Conservation (phyloP, 1,140 invertebrate genomes). For the Tetragnatha versicolor region DNA sequence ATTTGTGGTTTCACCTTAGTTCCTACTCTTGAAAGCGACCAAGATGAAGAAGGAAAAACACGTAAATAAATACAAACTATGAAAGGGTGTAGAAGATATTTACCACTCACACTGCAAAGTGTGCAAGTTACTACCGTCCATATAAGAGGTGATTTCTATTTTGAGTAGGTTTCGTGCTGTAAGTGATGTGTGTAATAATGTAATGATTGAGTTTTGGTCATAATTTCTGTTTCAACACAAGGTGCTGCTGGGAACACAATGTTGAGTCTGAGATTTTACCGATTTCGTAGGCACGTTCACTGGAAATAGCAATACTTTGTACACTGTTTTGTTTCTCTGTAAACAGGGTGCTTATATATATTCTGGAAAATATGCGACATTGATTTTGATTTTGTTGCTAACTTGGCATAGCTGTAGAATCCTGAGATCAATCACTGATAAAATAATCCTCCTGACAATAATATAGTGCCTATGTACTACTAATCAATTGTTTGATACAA, state of each 20-base stretch:
- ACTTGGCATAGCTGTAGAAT: too few relatives aligned
- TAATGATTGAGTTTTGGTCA: constrained; percentile 14
- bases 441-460: too few relatives aligned
- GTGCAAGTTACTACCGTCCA: constrained; percentile 29
- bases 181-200: constrained; percentile 20
- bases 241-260: constrained; percentile 37
- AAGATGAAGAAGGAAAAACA: constrained; percentile 13
- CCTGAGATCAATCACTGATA: too few relatives aligned
- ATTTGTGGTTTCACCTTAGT: constrained; percentile 49
- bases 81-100: background rate
- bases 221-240: constrained; percentile 18
- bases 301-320: constrained; percentile 45
- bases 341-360: too few relatives aligned
- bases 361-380: too few relatives aligned
- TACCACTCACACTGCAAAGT: constrained; percentile 17
- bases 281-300: constrained; percentile 17
- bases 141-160: constrained; percentile 42
- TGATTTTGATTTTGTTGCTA: too few relatives aligned
- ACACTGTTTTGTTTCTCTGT: constrained; percentile 9
- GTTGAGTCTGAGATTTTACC: constrained; percentile 18
- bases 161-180: constrained; percentile 36
- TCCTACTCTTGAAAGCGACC: constrained; percentile 36
- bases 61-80: background rate
- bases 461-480: too few relatives aligned
- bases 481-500: too few relatives aligned